Percentiles rank a stretch among this genome's conserved stretches.
Conservation (phyloP, 2,888 invertebrate species). For the Lasioglossum marginatum region DNA sequence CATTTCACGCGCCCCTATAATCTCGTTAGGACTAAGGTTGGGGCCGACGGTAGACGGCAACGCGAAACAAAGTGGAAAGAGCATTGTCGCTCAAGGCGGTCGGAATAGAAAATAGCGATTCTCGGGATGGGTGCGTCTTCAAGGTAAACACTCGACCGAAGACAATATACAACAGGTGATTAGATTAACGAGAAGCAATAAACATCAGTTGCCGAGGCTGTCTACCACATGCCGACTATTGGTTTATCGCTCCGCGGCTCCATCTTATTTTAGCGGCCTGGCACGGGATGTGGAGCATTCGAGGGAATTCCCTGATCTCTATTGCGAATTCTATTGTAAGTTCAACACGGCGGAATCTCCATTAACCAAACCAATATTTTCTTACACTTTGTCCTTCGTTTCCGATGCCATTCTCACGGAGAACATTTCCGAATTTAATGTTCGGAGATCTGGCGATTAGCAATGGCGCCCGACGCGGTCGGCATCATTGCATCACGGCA, state of each 20-base stretch:
- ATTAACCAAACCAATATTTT: not conserved
- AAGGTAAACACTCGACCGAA: conserved; percentile 9
- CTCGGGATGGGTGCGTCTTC: conserved; percentile 15
- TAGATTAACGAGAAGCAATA: conserved; percentile 31
- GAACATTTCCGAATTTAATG: not conserved
- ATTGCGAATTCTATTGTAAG: conserved; percentile 8
- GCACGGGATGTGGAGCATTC: not conserved
- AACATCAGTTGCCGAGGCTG: conserved; percentile 32
- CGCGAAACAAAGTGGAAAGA: conserved; percentile 15
- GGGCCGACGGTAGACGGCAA: not conserved
- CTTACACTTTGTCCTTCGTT: not conserved
- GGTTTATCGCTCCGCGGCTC: conserved; percentile 28
- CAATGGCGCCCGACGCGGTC: not conserved
- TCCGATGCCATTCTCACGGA: not conserved
- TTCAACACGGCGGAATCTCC: not conserved
- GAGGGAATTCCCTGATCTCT: conserved; percentile 10
- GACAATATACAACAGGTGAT: conserved; percentile 22
- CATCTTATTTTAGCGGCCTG: conserved; percentile 33
- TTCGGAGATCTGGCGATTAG: not conserved
- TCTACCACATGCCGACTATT: conserved; percentile 30
- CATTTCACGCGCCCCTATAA: conserved; percentile 7
- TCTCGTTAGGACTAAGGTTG: not conserved
- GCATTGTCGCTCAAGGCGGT: not conserved
- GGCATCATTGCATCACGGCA: no score
- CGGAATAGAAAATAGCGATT: conserved; percentile 18